Percentiles rank a stretch among this genome's conserved stretches.
Evolutionary conservation across 2,888 invertebrate genomes (phyloP).

Genomic region (Colletes collaris): DNA sequence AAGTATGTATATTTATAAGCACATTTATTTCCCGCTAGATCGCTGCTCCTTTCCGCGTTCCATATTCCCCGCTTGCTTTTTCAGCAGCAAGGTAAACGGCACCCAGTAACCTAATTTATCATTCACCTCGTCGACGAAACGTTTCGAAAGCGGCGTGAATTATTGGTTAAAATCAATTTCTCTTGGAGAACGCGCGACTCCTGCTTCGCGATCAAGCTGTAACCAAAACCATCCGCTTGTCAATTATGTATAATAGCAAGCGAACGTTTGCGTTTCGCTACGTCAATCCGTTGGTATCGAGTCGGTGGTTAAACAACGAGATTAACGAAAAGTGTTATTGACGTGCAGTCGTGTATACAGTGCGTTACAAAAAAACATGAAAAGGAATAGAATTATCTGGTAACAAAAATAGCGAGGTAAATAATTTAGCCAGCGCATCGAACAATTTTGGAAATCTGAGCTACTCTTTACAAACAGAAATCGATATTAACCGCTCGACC

Average conservation of each 20-base stretch:
- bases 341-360: conserved; percentile 3
- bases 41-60: too few relatives aligned
- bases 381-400: not conserved
- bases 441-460: not conserved
- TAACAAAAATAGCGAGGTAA: not conserved
- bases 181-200: conserved; percentile 2
- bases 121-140: conserved; percentile 19
- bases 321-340: conserved; percentile 24
- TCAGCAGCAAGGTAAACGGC: not conserved
- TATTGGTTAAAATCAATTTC: conserved; percentile 29
- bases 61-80: not conserved
- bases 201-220: conserved; percentile 23
- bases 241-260: conserved; percentile 39
- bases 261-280: conserved; percentile 7
- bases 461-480: not conserved
- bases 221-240: conserved; percentile 29
- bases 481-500: not conserved
- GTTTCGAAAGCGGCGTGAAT: conserved; percentile 11
- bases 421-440: not conserved
- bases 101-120: not conserved
- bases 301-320: conserved; percentile 19
- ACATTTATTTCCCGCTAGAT: too few relatives aligned
- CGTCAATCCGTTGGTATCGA: not conserved
- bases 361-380: not conserved
- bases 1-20: too few relatives aligned